Evolutionary conservation across 2,888 invertebrate genomes (phyloP), one percentile per base, ranked within the genome.

Genomic region (Pediacus dermestoides): DNA sequence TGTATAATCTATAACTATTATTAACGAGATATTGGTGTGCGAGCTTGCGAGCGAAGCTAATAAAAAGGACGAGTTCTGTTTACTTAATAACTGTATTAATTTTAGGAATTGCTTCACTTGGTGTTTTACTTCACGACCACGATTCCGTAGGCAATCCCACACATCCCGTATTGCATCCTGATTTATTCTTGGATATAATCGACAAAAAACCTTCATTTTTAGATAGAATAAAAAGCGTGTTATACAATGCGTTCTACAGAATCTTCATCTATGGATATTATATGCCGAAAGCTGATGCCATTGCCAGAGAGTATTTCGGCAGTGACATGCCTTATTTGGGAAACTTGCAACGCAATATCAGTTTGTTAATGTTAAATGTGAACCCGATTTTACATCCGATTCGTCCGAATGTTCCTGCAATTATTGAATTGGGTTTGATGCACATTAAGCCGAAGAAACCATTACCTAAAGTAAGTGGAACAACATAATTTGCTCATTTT

Each of bases 301-400:
- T 45, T 8, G 46, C 39, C 1, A 33, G 30, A 26, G 39, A 50
- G 23, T 34, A 44, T 27, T 48, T 52, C 31, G 47, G 50, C 8
- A 18, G 39, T 2, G 38, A 44, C 26, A 37, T 43, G 10, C 50
- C 39, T 3, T 26, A 30, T 16, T 6, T 55, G 4, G 40, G 37
- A 3, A 52, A 56, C 14, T 39, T 64, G 7, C 47, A 53, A 30
- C 48, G 34, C n/a, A 51, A 59, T 28, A 33, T 68, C 10, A 64
- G 68, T 15, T 53, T 73, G 57, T 16, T 71, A 8, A 62, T 73
- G 37, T 21, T 68, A 2, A 73, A 72, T 35, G 51, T 58, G 1
- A 63, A 73, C 53, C 64, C 65, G 0, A 42, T 67, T 8, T 63
- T 66, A 55, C 60, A 59, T 18, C 52, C 49, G 1, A 62, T 64